Evolutionary conservation across 1,140 invertebrate genomes (phyloP).

Genomic region (Meloidogyne hapla): DNA sequence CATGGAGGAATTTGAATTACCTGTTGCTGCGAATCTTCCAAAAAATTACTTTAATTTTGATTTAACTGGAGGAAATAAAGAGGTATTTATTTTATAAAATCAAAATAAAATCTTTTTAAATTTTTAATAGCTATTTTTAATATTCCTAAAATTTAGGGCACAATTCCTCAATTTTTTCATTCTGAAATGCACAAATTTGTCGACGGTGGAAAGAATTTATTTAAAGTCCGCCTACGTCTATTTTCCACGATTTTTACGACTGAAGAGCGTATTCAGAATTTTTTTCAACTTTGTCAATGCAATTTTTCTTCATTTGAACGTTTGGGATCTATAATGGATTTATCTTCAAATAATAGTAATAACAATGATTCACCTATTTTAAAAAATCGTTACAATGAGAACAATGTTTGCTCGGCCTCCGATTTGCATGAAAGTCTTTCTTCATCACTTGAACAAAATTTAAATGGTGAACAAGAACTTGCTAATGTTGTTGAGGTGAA

Average conservation of each 20-base stretch:
- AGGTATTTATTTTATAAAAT: neutral
- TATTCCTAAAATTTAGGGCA: slow-evolving; percentile 6
- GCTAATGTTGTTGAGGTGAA: neutral
- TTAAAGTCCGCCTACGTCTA: slow-evolving; percentile 43
- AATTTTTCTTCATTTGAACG: slow-evolving; percentile 2
- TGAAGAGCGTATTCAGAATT: slow-evolving; percentile 46
- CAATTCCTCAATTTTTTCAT: neutral
- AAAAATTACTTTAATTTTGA: slow-evolving; percentile 34
- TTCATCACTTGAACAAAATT: neutral
- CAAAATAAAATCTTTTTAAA: slow-evolving; percentile 5
- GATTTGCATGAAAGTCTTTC: slow-evolving; percentile 19
- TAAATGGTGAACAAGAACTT: slow-evolving; percentile 4
- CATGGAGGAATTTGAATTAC: slow-evolving; percentile 46
- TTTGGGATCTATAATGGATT: neutral
- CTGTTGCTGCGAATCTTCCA: slow-evolving; percentile 39
- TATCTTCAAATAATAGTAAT: neutral
- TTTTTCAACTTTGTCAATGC: slow-evolving; percentile 57
- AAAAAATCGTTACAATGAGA: slow-evolving; percentile 6
- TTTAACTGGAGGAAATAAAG: neutral
- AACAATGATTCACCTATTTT: slow-evolving; percentile 11
- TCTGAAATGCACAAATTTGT: slow-evolving; percentile 42
- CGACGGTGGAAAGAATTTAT: slow-evolving; percentile 39
- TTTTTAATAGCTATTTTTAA: neutral
- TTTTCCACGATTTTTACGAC: slow-evolving; percentile 47
- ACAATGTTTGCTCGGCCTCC: slow-evolving; percentile 13